Base-by-base conservation (phyloP, 2,113 vertebrate genomes). In the Cairina moschata region DNA sequence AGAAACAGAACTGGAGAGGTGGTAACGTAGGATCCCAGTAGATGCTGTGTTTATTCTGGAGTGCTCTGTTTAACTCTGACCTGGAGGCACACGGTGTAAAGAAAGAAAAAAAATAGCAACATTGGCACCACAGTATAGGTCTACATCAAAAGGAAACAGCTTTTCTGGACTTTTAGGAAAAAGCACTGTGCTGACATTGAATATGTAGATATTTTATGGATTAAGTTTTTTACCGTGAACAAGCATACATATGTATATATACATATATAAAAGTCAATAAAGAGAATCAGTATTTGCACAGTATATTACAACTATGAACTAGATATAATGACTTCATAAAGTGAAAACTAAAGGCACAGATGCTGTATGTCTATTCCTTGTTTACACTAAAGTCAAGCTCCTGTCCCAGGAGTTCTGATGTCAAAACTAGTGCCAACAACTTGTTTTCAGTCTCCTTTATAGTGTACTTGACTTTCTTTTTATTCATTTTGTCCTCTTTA, bases 11-110 rank as follows among this genome's bases (percentile, higher is more conserved):
- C 58, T 48, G 75, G 63, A 91, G 83, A 88, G 40, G 58, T 71
- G 62, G 38, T 17, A 93, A 55, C 36, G 38, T 17, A 63, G 62
- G 56, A 48, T 76, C 77, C 71, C 88, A 82, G 87, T 26, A 68
- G 60, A 60, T 75, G 38, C 86, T 75, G 38, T 88, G 50, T 86
- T 95, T 91, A 48, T 79, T 94, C n/a, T 34, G 81, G 81, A 86
- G 46, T 36, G 18, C 52, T 89, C 25, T 58, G 28, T 32, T 69
- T 11, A 73, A 90, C 17, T 62, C 59, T 84, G 82, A 40, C 76
- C 59, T 91, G 58, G 68, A 84, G 9, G 20, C 29, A 55, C 9
- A 2, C 34, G 1, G 13, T 46, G 40, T 62, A 93, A 80, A 83
- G 36, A 83, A 22, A 48, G 18, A 66, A 65, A 26, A 38, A 40